Conservation (phyloP, 2,113 vertebrate genomes). For the Collichthys lucidus region DNA sequence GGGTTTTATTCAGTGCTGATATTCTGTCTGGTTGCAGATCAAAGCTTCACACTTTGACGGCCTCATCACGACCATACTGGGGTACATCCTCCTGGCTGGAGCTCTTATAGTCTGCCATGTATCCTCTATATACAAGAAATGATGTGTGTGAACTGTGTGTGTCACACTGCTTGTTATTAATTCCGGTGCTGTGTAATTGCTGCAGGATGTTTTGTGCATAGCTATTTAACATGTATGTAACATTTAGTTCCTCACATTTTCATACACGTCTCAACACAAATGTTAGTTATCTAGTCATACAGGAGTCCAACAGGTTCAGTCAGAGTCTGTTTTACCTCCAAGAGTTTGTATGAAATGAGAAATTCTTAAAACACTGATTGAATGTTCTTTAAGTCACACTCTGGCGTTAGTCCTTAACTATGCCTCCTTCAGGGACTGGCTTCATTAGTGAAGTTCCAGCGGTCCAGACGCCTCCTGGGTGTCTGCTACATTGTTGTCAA, state of each 20-base stretch:
- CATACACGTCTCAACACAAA: background rate
- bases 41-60: constrained; percentile 97
- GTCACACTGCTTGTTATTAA: background rate
- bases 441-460: constrained; percentile 93
- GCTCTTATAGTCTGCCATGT: constrained; percentile 95
- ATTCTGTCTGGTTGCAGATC: constrained; percentile 82
- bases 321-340: background rate
- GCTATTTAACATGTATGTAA: background rate
- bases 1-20: background rate
- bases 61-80: constrained; percentile 95
- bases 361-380: background rate
- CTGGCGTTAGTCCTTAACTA: constrained; percentile 80
- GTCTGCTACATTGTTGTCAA: constrained; percentile 98
- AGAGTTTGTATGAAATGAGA: background rate
- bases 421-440: constrained; percentile 87
- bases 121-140: constrained; percentile 85
- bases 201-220: background rate
- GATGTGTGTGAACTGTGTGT: background rate
- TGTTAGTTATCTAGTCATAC: background rate
- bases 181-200: background rate
- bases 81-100: constrained; percentile 94
- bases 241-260: too few species aligned
- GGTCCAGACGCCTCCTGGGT: constrained; percentile 92
- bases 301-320: too few species aligned
- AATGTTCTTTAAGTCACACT: background rate